Percentiles rank a stretch among this genome's conserved stretches.
These are phyloP conservation scores for Onychostoma macrolepis DNA, from an alignment of 2,113 vertebrate species.

Conservation along the genomic window DNA sequence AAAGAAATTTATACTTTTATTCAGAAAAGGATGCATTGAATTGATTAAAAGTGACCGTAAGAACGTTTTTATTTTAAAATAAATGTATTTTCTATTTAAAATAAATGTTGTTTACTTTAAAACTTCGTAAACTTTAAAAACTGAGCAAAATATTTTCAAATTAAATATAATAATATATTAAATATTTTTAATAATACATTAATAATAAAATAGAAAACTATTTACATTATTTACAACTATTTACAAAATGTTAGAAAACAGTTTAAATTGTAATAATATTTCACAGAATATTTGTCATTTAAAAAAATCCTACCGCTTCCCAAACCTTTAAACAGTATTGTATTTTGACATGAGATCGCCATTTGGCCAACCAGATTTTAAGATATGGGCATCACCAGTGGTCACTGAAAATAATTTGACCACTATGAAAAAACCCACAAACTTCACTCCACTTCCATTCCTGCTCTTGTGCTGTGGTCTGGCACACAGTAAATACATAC, in stretches of 20 bases:
- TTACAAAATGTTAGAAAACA: not conserved
- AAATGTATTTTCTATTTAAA: not conserved
- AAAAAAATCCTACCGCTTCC: not conserved
- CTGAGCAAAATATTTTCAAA: too few relatives aligned
- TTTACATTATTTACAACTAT: too few relatives aligned
- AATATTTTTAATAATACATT: too few relatives aligned
- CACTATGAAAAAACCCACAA: not conserved
- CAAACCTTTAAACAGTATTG: not conserved
- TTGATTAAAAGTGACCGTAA: not conserved
- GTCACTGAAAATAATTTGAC: not conserved
- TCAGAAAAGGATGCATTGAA: not conserved
- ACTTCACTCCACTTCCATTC: not conserved
- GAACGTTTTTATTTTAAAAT: too few relatives aligned
- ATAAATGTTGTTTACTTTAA: not conserved
- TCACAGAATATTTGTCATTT: too few relatives aligned
- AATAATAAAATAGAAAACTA: not conserved
- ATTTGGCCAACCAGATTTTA: not conserved
- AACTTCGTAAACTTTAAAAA: too few relatives aligned
- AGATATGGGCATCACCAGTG: not conserved
- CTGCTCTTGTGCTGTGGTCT: not conserved
- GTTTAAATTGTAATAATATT: not conserved
- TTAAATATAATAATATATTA: too few relatives aligned
- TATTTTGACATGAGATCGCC: not conserved
- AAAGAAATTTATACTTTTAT: not conserved
- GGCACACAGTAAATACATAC: not conserved